phyloP scores from a whole-genome alignment of 2,888 invertebrate species.

The Ernsta delagoae region DNA sequence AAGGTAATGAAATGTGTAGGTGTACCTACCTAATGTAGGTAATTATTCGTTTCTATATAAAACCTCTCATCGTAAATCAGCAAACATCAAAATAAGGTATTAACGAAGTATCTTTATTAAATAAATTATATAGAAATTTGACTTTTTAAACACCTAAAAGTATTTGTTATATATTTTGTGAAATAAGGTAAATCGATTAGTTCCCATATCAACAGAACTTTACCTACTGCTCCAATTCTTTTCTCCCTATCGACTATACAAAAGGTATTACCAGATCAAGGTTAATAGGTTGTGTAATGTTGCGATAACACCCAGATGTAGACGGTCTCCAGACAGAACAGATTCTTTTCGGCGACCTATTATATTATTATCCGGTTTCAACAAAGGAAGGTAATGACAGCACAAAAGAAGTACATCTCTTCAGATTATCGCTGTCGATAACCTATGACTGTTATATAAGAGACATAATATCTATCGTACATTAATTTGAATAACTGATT shows the following conservation, averaged over 20 bases:
- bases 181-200: too few relatives aligned
- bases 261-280: neutral
- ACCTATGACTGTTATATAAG: neutral
- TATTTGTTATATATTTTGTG: too few relatives aligned
- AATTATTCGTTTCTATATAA: too few relatives aligned
- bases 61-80: too few relatives aligned
- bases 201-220: too few relatives aligned
- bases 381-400: constrained; percentile 7
- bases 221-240: neutral
- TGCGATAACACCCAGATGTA: neutral
- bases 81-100: too few relatives aligned
- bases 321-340: constrained; percentile 7
- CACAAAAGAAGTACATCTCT: constrained; percentile 4
- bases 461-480: neutral
- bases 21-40: too few relatives aligned
- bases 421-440: constrained; percentile 12
- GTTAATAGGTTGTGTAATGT: constrained; percentile 5
- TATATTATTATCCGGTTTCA: neutral
- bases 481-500: neutral
- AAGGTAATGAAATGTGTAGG: too few relatives aligned
- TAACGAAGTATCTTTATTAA: too few relatives aligned
- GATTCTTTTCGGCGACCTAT: neutral
- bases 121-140: too few relatives aligned
- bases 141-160: too few relatives aligned
- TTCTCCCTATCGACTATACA: neutral